These are phyloP conservation scores for Glandiceps talaboti DNA, from an alignment of 53 echinoderm and acorn worm genomes.

Conservation along the genomic window DNA sequence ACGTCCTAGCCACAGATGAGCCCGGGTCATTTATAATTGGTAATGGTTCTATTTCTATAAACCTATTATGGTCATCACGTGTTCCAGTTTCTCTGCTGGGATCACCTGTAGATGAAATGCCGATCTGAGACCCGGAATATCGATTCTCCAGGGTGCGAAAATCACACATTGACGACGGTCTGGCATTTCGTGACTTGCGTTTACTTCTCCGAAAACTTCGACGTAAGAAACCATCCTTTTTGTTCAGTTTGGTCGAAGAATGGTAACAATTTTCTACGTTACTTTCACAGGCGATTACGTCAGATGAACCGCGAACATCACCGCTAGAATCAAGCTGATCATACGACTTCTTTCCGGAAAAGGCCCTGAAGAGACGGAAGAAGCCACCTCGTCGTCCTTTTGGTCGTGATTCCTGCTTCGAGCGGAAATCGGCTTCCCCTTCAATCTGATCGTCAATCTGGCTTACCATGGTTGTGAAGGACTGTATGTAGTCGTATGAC, in stretches of 20 bases:
- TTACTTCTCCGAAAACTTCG: background rate
- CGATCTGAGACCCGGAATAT: no score
- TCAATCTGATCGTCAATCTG: background rate
- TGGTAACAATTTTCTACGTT: background rate
- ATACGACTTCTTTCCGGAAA: background rate
- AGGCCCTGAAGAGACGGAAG: background rate
- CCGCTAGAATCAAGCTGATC: background rate
- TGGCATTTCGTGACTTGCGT: no score
- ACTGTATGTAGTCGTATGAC: no score
- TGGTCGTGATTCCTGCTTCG: no score
- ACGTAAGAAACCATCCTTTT: background rate
- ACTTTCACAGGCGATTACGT: background rate
- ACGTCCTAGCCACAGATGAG: no score
- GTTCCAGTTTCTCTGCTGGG: no score
- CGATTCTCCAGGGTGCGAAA: no score
- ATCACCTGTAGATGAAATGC: no score
- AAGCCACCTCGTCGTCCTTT: background rate
- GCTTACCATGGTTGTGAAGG: background rate
- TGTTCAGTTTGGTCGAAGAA: background rate
- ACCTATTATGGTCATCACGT: no score
- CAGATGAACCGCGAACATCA: background rate
- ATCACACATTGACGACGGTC: no score
- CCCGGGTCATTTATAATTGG: no score
- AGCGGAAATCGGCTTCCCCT: background rate
- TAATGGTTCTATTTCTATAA: no score